Base-by-base conservation (phyloP, 2,797 vertebrate genomes). In the Ataeniobius toweri region DNA sequence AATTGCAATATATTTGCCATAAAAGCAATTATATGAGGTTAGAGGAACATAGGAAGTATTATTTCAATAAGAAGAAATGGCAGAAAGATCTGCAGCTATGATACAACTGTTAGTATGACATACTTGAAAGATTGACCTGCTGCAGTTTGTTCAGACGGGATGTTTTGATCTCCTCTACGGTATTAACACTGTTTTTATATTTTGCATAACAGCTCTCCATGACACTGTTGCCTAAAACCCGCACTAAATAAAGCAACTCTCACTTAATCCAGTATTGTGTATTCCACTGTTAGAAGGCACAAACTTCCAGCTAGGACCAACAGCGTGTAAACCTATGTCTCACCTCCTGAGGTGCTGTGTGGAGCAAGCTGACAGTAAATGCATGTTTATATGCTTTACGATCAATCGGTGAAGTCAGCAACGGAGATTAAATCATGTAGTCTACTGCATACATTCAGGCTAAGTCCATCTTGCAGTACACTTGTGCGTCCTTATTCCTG, bases 91-190 rank as follows among this genome's bases (percentile, higher is more conserved):
- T 89, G 91, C 91, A 88, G 93, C 83, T 75, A 84, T 91, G 86
- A 92, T 84, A 83, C 82, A 88, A 91, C 89, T 86, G 83, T 92
- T 86, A 93, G 89, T 92, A 91, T 92, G 86, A 92, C 89, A 90
- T 95, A 95, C 94, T 95, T 95, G 94, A 95, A 69, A 95, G 93
- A 93, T 86, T 94, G 92, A 91, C 88, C 82, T 81, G 89, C 92
- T 91, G 91, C 91, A 78, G 85, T 85, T 87, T 91, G 88, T 86
- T 83, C 83, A 70, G 73, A 88, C 78, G 80, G 56, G 16, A 82
- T 80, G 74, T 84, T 81, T 78, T 71, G 75, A 79, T 58, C 82
- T 84, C 71, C 75, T 88, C 85, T 87, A 87, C 88, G 88, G 92
- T 92, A 86, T 86, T 76, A 89, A 91, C 88, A 89, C 85, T 91